Evolutionary conservation across 2,888 invertebrate genomes (phyloP), one percentile per base, ranked within the genome.

Genomic region (Hemithea aestivaria): DNA sequence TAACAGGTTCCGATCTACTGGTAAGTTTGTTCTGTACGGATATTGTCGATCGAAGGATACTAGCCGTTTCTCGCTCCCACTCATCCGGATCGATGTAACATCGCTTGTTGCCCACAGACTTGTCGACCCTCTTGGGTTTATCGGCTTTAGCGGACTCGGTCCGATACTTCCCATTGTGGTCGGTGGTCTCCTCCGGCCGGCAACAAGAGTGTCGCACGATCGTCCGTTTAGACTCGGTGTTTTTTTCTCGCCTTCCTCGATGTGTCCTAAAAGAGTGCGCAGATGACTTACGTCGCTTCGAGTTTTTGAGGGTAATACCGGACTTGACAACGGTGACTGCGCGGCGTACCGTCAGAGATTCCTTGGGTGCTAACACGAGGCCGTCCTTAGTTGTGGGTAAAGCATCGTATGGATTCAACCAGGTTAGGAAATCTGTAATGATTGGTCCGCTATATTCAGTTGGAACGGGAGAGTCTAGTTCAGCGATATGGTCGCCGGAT

Each of bases 351-450:
- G 76, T 80, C 7, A 81, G 65, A 0, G 84, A 74, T 11, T 81
- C 77, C 59, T 69, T 73, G 10, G 74, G 62, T 1, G 60, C 73
- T 39, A 83, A 28, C 26, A 80, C 42, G 20, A 87, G 58, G 20
- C 83, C 83, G 22, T 83, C 78, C 51, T 74, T 83, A 45, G 79
- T 75, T 23, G 68, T 77, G 27, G 75, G 79, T 27, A 77, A 49
- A 7, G 70, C 62, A 39, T 82, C 84, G 41, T 76, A 88, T 8
- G 89, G 89, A 56, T 92, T 90, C 20, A 92, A 62, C 82, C 92
- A 91, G 20, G 91, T 89, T 30, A 92, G 90, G 42, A 92, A 83
- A 54, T 92, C 92, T 20, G 91, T 90, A 47, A 92, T 91, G 7
- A 92, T 89, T 0, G 92, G 92, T 7, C 92, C 92, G 24, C 77